Evolutionary conservation across 2,888 invertebrate species (phyloP).

Genomic region (Mimumesa dahlbomi): DNA sequence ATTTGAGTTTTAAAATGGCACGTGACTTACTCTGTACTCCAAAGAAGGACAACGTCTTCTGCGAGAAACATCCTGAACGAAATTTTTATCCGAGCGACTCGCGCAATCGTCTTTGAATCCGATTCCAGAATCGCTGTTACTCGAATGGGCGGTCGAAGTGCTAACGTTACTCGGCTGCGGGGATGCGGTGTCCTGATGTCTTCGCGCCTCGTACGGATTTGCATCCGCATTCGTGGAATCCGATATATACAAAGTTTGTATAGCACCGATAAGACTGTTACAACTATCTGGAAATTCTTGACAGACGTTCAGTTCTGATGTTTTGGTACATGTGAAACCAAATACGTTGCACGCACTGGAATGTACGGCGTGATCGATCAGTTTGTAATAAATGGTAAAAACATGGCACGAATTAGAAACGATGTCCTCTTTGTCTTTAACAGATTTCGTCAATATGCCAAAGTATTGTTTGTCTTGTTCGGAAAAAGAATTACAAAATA

Average conservation of each 20-base stretch:
- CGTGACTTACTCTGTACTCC: constrained; percentile 55
- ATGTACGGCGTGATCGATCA: constrained; percentile 91
- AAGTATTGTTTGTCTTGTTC: constrained; percentile 96
- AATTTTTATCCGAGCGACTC: constrained; percentile 90
- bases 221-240: constrained; percentile 72
- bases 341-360: constrained; percentile 90
- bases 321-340: constrained; percentile 91
- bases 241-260: constrained; percentile 82
- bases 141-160: constrained; percentile 90
- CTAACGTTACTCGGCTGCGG: constrained; percentile 93
- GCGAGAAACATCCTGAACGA: constrained; percentile 88
- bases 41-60: constrained; percentile 50
- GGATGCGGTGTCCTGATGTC: constrained; percentile 81
- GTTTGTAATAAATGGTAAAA: constrained; percentile 94
- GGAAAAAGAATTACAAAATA: constrained; percentile 93
- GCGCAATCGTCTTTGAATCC: constrained; percentile 95
- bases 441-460: constrained; percentile 93
- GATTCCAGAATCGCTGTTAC: constrained; percentile 97
- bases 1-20: too few relatives aligned
- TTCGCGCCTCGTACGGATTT: constrained; percentile 66
- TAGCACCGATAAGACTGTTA: constrained; percentile 83
- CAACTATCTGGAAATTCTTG: constrained; percentile 95
- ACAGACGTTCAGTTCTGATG: constrained; percentile 89
- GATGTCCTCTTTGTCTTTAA: constrained; percentile 81
- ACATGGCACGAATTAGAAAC: constrained; percentile 96